Evolutionary conservation across 2,888 invertebrate genomes (phyloP).

Genomic region (Tinea semifulvella): DNA sequence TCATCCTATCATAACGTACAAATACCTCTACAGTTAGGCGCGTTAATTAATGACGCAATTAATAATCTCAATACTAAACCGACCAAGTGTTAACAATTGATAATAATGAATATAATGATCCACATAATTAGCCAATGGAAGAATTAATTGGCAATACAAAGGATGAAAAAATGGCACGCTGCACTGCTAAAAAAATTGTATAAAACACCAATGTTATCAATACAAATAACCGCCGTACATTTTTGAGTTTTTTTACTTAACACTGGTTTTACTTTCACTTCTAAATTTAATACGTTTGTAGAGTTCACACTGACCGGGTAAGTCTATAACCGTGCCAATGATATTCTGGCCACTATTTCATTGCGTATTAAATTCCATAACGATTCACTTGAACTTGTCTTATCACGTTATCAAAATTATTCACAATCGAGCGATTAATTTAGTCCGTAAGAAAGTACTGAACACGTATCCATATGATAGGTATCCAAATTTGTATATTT

Average conservation of each 20-base stretch:
- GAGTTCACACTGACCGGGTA: conserved; percentile 3
- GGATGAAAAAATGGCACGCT: neutral
- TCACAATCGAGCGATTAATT: neutral
- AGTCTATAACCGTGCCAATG: conserved; percentile 4
- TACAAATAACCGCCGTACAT: neutral
- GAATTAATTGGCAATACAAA: conserved; percentile 3
- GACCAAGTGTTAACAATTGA: conserved; percentile 3
- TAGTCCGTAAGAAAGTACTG: too few relatives aligned
- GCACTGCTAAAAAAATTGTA: neutral
- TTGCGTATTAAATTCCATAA: neutral
- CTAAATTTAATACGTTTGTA: neutral
- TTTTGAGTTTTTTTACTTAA: neutral
- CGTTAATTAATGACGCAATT: neutral
- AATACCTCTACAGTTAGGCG: neutral
- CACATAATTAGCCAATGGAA: neutral
- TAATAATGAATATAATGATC: conserved; percentile 1
- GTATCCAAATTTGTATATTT: too few relatives aligned
- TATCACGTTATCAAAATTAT: neutral
- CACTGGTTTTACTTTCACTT: conserved; percentile 4
- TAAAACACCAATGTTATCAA: too few relatives aligned
- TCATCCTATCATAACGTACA: neutral
- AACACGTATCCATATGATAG: too few relatives aligned
- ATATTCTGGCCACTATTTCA: neutral
- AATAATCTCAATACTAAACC: neutral
- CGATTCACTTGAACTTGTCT: neutral